These are phyloP conservation scores for Linurgus olivaceus DNA, from an alignment of 2,797 vertebrate genomes.

Conservation along the genomic window DNA sequence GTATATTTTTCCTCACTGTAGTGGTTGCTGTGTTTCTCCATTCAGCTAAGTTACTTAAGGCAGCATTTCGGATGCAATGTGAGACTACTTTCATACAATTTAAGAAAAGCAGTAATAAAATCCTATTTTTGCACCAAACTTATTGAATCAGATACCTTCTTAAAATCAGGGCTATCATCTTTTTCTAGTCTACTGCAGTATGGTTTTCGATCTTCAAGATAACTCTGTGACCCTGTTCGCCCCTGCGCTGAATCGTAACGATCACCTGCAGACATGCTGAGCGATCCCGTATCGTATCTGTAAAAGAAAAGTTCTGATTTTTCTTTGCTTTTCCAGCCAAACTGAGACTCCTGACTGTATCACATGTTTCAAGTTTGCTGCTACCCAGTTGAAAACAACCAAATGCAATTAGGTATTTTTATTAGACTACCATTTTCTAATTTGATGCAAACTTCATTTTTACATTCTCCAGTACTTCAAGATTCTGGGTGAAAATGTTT, in stretches of 20 bases:
- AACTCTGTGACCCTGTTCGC: constrained; percentile 77
- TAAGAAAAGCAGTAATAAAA: background rate
- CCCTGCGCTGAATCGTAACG: constrained; percentile 83
- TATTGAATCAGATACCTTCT: constrained; percentile 83
- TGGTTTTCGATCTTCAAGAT: constrained; percentile 85
- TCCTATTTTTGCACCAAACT: background rate
- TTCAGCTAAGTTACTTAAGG: background rate
- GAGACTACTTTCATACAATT: background rate
- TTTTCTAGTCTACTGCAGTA: constrained; percentile 87
- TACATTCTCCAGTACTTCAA: background rate
- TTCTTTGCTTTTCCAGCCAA: background rate
- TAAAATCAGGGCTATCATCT: constrained; percentile 93
- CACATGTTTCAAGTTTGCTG: background rate
- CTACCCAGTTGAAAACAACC: background rate
- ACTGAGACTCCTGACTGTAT: background rate
- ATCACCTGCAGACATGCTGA: constrained; percentile 77
- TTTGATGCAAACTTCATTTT: background rate
- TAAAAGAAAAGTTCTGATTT: background rate
- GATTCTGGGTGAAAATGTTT: background rate
- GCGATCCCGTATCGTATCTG: constrained; percentile 81
- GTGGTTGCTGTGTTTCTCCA: background rate
- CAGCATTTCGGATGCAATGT: background rate
- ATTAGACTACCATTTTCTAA: background rate
- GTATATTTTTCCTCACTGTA: background rate
- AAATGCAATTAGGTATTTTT: background rate